phyloP scores from a whole-genome alignment of 2,888 invertebrate species.

The Malacosoma neustria region DNA sequence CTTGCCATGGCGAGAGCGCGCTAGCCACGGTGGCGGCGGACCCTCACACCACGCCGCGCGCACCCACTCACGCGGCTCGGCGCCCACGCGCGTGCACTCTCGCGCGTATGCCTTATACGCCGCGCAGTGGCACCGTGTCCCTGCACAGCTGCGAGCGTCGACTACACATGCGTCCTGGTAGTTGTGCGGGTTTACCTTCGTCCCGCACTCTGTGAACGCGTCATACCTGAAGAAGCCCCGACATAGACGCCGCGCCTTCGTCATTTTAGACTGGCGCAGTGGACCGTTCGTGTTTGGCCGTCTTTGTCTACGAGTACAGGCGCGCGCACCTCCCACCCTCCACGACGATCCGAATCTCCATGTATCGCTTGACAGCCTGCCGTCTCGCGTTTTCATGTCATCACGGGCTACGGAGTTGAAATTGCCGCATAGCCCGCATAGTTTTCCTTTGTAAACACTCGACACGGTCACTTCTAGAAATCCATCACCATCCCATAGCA shows the following conservation, averaged over 20 bases:
- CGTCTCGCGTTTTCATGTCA: conserved; percentile 84
- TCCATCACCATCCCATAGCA: conserved; percentile 95
- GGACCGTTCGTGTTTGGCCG: conserved; percentile 52
- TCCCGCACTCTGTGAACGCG: conserved; percentile 85
- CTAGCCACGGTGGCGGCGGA: conserved; percentile 48
- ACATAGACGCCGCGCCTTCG: conserved; percentile 64
- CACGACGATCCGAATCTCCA: conserved; percentile 91
- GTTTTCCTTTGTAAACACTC: conserved; percentile 79
- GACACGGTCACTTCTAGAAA: conserved; percentile 91
- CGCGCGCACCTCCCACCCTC: conserved; percentile 88
- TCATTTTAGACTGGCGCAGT: conserved; percentile 61
- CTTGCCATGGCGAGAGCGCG: conserved; percentile 33
- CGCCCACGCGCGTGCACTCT: conserved; percentile 87
- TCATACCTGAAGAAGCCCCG: conserved; percentile 64
- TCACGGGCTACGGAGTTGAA: conserved; percentile 91
- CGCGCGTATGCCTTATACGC: conserved; percentile 92
- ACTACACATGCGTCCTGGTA: conserved; percentile 90
- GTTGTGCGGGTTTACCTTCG: conserved; percentile 84
- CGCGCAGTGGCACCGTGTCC: conserved; percentile 89
- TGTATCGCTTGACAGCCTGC: conserved; percentile 78
- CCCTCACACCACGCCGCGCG: conserved; percentile 79
- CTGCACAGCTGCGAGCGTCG: conserved; percentile 92
- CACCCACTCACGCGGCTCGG: conserved; percentile 82
- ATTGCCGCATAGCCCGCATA: conserved; percentile 96
- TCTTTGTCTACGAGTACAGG: conserved; percentile 78